These are phyloP conservation scores for Xenopus petersii DNA, from an alignment of 2,797 vertebrate genomes.

Conservation along the genomic window DNA sequence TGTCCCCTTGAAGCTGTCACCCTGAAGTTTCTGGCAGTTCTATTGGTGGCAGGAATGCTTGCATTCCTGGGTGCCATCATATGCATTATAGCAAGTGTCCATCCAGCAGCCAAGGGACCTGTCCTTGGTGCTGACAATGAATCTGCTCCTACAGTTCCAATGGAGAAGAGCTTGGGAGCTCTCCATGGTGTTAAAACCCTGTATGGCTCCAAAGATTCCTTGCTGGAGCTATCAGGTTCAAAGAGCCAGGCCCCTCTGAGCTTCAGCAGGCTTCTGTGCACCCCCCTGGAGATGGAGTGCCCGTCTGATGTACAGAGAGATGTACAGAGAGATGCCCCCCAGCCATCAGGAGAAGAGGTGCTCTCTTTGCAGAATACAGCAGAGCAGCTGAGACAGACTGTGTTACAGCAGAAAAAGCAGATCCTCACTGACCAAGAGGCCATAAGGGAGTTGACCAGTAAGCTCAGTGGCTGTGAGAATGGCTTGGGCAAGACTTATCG, in stretches of 20 bases:
- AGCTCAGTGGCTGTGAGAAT: constrained; percentile 86
- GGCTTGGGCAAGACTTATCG: constrained; percentile 68
- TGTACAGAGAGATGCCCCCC: constrained; percentile 51
- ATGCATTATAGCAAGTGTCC: constrained; percentile 95
- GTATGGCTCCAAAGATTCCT: constrained; percentile 65
- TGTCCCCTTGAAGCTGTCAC: constrained; percentile 61
- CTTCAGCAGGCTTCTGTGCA: constrained; percentile 87
- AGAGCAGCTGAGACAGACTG: constrained; percentile 85
- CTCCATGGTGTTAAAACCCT: constrained; percentile 74
- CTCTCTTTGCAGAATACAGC: constrained; percentile 82
- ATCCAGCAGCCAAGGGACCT: constrained; percentile 79
- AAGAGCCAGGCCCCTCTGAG: constrained; percentile 70
- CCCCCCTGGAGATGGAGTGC: constrained; percentile 82
- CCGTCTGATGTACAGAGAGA: constrained; percentile 68
- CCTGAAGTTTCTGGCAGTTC: constrained; percentile 96
- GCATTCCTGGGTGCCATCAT: constrained; percentile 95
- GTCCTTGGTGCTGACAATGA: constrained; percentile 75
- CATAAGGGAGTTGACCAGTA: constrained; percentile 84
- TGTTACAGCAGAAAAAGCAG: constrained; percentile 86
- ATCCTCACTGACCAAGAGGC: constrained; percentile 83
- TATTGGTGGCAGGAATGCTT: constrained; percentile 97
- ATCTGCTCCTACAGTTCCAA: constrained; percentile 69
- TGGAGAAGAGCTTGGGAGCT: constrained; percentile 72
- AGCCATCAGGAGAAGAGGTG: constrained; percentile 68
- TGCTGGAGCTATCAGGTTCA: constrained; percentile 61